Percentiles rank a stretch among this genome's conserved stretches.
These are phyloP conservation scores for Eleginops maclovinus DNA, from an alignment of 2,113 vertebrate species.

Conservation along the genomic window DNA sequence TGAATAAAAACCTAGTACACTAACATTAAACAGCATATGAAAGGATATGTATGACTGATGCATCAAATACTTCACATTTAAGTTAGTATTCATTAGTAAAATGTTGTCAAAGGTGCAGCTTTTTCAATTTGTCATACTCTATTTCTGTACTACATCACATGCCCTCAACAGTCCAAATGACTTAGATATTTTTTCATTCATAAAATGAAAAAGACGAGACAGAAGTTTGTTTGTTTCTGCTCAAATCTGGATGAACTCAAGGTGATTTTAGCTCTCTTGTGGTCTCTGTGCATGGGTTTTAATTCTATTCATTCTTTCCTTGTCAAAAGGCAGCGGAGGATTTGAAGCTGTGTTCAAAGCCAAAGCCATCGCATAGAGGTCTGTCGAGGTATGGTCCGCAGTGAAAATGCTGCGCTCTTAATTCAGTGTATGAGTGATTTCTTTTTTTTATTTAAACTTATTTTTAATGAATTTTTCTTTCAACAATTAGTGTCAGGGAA, in stretches of 20 bases:
- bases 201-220: neutral
- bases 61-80: neutral
- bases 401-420: no score
- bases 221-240: neutral
- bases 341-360: slow-evolving; percentile 53
- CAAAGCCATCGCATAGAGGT: slow-evolving; percentile 61
- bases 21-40: neutral
- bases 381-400: slow-evolving; percentile 69
- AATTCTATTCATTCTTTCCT: slow-evolving; percentile 10
- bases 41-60: neutral
- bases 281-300: no score
- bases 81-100: no score
- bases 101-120: neutral
- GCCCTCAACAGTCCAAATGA: neutral
- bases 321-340: slow-evolving; percentile 66
- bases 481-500: no score
- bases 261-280: no score
- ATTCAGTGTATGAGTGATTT: no score
- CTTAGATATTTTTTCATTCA: neutral
- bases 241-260: neutral
- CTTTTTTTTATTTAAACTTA: no score
- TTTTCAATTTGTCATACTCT: neutral
- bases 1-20: neutral
- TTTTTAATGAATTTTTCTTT: no score
- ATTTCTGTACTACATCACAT: no score